Evolutionary conservation across 2,888 invertebrate genomes (phyloP).

Genomic region (Mechanitis mazaeus): DNA sequence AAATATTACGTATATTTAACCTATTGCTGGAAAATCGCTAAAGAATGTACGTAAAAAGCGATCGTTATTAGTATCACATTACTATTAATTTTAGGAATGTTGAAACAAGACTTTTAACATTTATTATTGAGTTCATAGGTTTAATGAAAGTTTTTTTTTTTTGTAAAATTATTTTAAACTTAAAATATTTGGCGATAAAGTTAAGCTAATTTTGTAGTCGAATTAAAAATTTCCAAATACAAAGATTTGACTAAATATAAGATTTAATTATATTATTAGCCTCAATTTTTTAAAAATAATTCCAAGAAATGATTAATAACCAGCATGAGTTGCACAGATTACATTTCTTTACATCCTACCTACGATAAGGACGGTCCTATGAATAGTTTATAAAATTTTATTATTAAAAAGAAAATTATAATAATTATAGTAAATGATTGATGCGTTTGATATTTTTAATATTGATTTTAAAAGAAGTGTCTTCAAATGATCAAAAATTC

Average conservation of each 20-base stretch:
- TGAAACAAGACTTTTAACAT: not conserved
- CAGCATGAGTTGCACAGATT: not conserved
- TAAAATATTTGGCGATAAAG: slow-evolving; percentile 4
- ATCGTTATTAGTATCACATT: not conserved
- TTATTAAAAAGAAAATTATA: not conserved
- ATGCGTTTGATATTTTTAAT: too few relatives aligned
- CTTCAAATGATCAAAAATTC: too few relatives aligned
- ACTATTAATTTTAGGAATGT: not conserved
- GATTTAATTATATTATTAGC: not conserved
- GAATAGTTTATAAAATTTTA: not conserved
- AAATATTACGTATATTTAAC: not conserved
- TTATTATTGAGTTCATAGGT: not conserved
- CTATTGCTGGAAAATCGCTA: not conserved
- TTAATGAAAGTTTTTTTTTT: not conserved
- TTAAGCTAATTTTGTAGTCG: not conserved
- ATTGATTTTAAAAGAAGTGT: too few relatives aligned
- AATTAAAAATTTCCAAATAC: not conserved
- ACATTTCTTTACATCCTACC: slow-evolving; percentile 1
- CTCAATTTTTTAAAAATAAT: not conserved
- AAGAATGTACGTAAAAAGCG: slow-evolving; percentile 1
- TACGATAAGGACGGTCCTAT: slow-evolving; percentile 1
- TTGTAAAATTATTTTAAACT: not conserved
- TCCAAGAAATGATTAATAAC: not conserved
- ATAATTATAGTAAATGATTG: not conserved
- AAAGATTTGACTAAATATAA: slow-evolving; percentile 3